Conservation (phyloP, 2,797 vertebrate genomes). For the Myotis daubentonii region DNA sequence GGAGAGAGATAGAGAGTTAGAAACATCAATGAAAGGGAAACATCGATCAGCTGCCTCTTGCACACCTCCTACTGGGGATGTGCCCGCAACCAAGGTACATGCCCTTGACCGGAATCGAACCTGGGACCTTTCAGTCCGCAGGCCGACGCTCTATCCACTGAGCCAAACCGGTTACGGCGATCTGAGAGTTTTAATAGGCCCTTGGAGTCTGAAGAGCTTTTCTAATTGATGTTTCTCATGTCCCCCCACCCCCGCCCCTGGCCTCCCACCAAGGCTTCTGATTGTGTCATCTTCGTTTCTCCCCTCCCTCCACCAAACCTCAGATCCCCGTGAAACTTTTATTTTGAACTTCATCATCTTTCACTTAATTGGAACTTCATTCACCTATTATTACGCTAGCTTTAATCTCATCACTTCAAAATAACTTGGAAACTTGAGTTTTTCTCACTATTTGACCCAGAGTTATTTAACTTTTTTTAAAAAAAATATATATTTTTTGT, state of each 20-base stretch:
- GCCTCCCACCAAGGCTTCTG: not conserved
- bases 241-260: not conserved
- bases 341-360: slow-evolving; percentile 22
- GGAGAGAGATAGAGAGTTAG: too few species aligned
- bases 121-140: too few species aligned
- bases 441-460: not conserved
- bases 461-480: slow-evolving; percentile 23
- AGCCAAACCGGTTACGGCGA: too few species aligned
- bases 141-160: too few species aligned
- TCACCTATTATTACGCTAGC: not conserved
- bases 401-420: not conserved
- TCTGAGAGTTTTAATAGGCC: slow-evolving; percentile 62
- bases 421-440: not conserved
- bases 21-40: too few species aligned
- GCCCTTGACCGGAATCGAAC: too few species aligned
- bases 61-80: too few species aligned
- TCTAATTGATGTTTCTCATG: slow-evolving; percentile 56
- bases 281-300: slow-evolving; percentile 37
- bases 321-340: slow-evolving; percentile 59
- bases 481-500: too few species aligned
- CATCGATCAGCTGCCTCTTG: too few species aligned
- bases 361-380: not conserved
- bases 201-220: slow-evolving; percentile 77
- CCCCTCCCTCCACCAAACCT: not conserved
- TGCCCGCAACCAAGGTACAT: too few species aligned